A percentile compares a stretch with the other conserved stretches of the same genome.
These are phyloP conservation scores for Drosophila novamexicana DNA, from an alignment of 1,140 invertebrate genomes.

Conservation along the genomic window DNA sequence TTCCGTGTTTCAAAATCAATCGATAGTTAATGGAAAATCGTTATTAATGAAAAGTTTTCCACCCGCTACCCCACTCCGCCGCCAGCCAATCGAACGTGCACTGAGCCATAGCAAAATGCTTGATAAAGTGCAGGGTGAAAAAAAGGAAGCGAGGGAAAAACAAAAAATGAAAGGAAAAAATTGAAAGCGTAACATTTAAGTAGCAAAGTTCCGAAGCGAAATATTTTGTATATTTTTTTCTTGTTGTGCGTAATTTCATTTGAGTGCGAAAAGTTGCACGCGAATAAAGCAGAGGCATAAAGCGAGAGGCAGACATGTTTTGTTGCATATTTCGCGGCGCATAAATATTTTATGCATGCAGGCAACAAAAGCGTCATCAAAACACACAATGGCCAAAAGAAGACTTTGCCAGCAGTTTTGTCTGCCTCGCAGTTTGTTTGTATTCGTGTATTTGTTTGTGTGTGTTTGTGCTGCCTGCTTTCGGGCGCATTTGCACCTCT, in stretches of 20 bases:
- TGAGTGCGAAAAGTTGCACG: constrained; percentile 81
- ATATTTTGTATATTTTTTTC: constrained; percentile 26
- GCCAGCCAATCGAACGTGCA: constrained; percentile 72
- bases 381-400: constrained; percentile 64
- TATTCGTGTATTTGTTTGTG: constrained; percentile 10
- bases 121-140: constrained; percentile 76
- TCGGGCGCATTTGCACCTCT: constrained; percentile 69
- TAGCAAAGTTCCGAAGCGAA: constrained; percentile 64
- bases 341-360: constrained; percentile 81
- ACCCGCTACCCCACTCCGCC: constrained; percentile 16
- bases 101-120: constrained; percentile 73
- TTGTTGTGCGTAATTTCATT: constrained; percentile 71
- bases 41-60: constrained; percentile 84
- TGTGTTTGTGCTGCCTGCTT: constrained; percentile 10
- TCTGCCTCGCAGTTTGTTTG: constrained; percentile 26
- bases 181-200: constrained; percentile 74
- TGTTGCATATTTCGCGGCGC: constrained; percentile 76
- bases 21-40: constrained; percentile 85
- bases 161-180: constrained; percentile 36
- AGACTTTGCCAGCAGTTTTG: constrained; percentile 19
- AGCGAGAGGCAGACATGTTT: constrained; percentile 47
- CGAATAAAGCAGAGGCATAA: constrained; percentile 48
- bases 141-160: constrained; percentile 32
- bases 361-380: constrained; percentile 72
- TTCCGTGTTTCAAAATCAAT: constrained; percentile 80